These are phyloP conservation scores for Craseonycteris thonglongyai DNA, from an alignment of 2,113 vertebrate species.

Conservation along the genomic window DNA sequence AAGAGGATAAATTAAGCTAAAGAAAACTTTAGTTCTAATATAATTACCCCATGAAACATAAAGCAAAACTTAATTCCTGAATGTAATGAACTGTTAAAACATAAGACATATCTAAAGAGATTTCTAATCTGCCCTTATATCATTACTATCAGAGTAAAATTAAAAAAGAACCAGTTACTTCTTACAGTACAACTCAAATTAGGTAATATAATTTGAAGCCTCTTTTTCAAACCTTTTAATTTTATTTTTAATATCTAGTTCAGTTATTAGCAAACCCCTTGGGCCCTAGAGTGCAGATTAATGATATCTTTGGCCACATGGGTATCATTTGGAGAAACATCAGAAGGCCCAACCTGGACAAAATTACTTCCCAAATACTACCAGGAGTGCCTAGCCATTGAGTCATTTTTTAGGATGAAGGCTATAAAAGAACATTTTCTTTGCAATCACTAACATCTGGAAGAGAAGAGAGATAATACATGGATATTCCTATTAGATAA, in stretches of 20 bases:
- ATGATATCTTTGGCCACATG: background rate
- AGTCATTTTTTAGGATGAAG: background rate
- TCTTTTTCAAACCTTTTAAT: background rate
- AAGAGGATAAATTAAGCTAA: background rate
- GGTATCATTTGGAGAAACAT: background rate
- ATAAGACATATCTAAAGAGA: background rate
- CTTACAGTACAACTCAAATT: background rate
- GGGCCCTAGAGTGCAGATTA: background rate
- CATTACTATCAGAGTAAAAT: background rate
- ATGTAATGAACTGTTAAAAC: background rate
- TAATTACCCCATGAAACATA: background rate
- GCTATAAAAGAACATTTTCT: background rate
- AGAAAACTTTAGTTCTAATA: background rate
- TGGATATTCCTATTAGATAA: background rate
- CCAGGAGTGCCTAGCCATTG: background rate
- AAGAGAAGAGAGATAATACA: background rate
- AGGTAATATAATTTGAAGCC: background rate
- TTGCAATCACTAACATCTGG: background rate
- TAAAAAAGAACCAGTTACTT: background rate
- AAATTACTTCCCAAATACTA: background rate
- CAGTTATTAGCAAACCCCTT: background rate
- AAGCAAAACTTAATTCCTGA: background rate
- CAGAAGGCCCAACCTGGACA: background rate
- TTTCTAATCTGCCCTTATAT: background rate
- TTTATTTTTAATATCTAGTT: background rate